phyloP scores from a whole-genome alignment of 1,140 invertebrate genomes.

The Neodiprion virginianus region DNA sequence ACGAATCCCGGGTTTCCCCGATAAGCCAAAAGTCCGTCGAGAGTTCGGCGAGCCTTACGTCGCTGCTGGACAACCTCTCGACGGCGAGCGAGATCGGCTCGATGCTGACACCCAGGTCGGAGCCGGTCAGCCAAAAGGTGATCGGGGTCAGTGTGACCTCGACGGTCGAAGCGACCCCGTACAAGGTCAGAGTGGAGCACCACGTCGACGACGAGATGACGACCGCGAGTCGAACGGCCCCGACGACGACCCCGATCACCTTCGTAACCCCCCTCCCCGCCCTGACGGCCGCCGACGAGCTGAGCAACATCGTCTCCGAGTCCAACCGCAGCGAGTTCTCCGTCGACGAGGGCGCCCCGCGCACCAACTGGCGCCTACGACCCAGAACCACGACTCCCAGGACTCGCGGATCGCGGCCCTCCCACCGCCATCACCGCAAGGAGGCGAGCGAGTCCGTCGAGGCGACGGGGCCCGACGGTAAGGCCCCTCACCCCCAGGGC shows the following conservation, averaged over 20 bases:
- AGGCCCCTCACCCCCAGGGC: constrained; percentile 41
- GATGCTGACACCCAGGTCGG: constrained; percentile 9
- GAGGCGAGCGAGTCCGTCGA: constrained; percentile 5
- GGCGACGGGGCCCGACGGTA: constrained; percentile 33
- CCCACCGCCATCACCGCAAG: background rate
- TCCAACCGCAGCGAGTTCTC: constrained; percentile 64
- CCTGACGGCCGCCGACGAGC: constrained; percentile 57
- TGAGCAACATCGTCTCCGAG: constrained; percentile 61
- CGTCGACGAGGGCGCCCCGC: constrained; percentile 63
- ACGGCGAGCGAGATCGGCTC: constrained; percentile 36
- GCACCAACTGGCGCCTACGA: constrained; percentile 51
- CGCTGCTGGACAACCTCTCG: constrained; percentile 44
- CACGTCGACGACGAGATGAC: constrained; percentile 39
- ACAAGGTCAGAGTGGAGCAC: constrained; percentile 56
- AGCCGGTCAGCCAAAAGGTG: constrained; percentile 47
- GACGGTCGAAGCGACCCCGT: constrained; percentile 56
- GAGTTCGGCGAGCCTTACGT: constrained; percentile 44
- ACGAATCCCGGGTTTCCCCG: constrained; percentile 44
- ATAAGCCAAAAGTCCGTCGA: constrained; percentile 51
- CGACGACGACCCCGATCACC: constrained; percentile 19
- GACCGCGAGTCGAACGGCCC: constrained; percentile 25
- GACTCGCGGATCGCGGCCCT: constrained; percentile 20
- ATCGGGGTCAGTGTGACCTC: constrained; percentile 59
- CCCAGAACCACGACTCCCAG: constrained; percentile 38
- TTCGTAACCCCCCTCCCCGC: constrained; percentile 33